A percentile compares a stretch with the other conserved stretches of the same genome.
phyloP scores from a whole-genome alignment of 2,113 vertebrate species.

The Argyrosomus japonicus region DNA sequence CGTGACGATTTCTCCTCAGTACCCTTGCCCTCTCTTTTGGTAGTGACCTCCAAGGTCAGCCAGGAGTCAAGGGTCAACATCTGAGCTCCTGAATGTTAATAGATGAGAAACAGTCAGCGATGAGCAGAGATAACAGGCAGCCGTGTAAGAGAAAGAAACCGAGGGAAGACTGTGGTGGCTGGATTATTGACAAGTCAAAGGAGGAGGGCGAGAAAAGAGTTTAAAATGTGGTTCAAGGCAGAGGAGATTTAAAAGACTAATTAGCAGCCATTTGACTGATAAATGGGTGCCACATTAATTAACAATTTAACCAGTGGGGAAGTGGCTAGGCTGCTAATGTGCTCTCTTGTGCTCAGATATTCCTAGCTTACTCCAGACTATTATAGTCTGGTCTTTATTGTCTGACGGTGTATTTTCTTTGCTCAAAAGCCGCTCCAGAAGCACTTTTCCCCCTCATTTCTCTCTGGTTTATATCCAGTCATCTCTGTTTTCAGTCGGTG shows the following conservation, averaged over 20 bases:
- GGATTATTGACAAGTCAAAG: slow-evolving; percentile 66
- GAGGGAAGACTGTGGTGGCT: slow-evolving; percentile 16
- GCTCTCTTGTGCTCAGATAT: slow-evolving; percentile 35
- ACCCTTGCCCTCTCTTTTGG: slow-evolving; percentile 24
- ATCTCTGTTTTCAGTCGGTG: background rate
- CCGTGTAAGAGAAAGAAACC: slow-evolving; percentile 37
- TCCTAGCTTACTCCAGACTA: slow-evolving; percentile 20
- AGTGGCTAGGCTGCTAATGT: slow-evolving; percentile 55
- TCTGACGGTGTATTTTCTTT: slow-evolving; percentile 13
- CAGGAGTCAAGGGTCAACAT: slow-evolving; percentile 65
- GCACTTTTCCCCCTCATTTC: background rate
- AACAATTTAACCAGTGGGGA: slow-evolving; percentile 82
- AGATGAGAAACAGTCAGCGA: slow-evolving; percentile 62
- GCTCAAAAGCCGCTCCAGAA: background rate
- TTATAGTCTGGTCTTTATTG: slow-evolving; percentile 39
- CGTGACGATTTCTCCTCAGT: slow-evolving; percentile 45
- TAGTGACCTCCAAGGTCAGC: slow-evolving; percentile 63
- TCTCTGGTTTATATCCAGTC: background rate
- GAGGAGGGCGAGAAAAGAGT: slow-evolving; percentile 44
- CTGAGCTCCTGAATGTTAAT: slow-evolving; percentile 69
- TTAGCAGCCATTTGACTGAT: slow-evolving; percentile 87
- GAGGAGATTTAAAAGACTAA: slow-evolving; percentile 89
- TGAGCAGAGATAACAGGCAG: slow-evolving; percentile 64
- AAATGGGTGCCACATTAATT: slow-evolving; percentile 88
- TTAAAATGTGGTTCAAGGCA: slow-evolving; percentile 73